Percentiles rank a stretch among this genome's conserved stretches.
phyloP scores from a whole-genome alignment of 1,140 invertebrate species.

The Scylla paramamosain region DNA sequence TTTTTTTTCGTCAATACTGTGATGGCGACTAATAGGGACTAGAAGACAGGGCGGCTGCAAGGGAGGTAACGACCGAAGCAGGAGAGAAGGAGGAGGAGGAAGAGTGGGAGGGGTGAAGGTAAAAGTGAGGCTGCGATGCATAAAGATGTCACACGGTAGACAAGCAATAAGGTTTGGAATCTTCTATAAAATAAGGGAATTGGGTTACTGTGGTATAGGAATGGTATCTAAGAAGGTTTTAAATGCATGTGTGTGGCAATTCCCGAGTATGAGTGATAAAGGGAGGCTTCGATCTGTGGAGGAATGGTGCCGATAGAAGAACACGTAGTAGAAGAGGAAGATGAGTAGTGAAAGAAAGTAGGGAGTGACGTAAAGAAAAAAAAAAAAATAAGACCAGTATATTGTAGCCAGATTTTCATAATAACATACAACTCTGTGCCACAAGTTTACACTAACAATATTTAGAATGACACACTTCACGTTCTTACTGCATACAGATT shows the following conservation, averaged over 20 bases:
- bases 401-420: neutral
- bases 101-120: neutral
- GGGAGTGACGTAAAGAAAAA: neutral
- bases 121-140: neutral
- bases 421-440: neutral
- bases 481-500: neutral
- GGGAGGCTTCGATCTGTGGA: too few species aligned
- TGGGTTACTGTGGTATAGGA: neutral
- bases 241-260: too few species aligned
- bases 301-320: too few species aligned
- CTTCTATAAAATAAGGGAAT: neutral
- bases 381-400: neutral
- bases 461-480: neutral
- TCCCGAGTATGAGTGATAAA: too few species aligned
- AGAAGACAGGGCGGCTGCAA: neutral
- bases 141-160: neutral
- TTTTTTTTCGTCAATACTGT: conserved; percentile 40
- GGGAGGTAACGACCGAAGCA: conserved; percentile 5
- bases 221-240: neutral
- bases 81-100: neutral
- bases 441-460: neutral
- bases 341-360: neutral
- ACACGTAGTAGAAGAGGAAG: too few species aligned
- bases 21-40: conserved; percentile 54
- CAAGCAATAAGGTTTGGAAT: neutral